Evolutionary conservation across 1,140 invertebrate genomes (phyloP).

Genomic region (Cryptotermes secundus): DNA sequence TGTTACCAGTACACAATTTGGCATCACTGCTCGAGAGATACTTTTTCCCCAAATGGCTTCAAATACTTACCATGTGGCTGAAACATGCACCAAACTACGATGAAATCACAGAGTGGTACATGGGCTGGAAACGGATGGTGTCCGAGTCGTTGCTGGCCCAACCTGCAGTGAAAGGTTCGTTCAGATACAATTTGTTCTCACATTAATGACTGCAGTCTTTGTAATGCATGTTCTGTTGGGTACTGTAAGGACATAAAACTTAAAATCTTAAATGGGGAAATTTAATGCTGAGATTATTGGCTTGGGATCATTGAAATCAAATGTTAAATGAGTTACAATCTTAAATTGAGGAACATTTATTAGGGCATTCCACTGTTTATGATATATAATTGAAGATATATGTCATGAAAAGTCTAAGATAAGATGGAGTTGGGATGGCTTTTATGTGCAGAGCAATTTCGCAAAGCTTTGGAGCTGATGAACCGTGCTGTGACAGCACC

Average conservation of each 20-base stretch:
- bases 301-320: no score
- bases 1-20: constrained; percentile 70
- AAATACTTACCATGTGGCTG: constrained; percentile 77
- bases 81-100: constrained; percentile 78
- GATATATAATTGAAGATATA: no score
- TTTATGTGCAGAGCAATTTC: constrained; percentile 67
- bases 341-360: no score
- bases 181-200: neutral
- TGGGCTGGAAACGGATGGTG: constrained; percentile 82
- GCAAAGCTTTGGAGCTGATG: constrained; percentile 90
- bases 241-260: no score
- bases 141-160: constrained; percentile 66
- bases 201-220: no score
- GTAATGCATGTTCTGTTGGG: no score
- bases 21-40: constrained; percentile 73
- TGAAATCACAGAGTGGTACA: constrained; percentile 85
- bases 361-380: no score
- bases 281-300: no score
- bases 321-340: no score
- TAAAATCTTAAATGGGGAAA: no score
- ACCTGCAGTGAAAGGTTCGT: constrained; percentile 66
- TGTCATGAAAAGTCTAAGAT: no score
- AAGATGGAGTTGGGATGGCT: neutral
- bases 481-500: constrained; percentile 68
- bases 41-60: constrained; percentile 88